Conservation (phyloP, 2,113 vertebrate genomes). For the Labeo catla region DNA sequence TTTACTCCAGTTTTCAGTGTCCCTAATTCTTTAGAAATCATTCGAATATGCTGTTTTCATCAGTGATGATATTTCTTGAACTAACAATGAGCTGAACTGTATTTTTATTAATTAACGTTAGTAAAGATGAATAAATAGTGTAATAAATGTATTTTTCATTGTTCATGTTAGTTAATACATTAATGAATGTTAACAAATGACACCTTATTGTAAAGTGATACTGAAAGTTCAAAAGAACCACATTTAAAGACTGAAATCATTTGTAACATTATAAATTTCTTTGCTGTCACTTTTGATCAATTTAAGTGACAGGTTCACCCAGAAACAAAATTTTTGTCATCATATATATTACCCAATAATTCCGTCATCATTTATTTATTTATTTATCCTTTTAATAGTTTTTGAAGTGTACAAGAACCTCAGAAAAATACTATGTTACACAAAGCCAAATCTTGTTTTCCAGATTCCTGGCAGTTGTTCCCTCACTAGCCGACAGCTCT, state of each 20-base stretch:
- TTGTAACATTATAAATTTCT: neutral
- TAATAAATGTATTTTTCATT: too few species aligned
- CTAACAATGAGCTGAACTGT: too few species aligned
- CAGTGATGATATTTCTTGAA: too few species aligned
- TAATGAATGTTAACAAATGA: too few species aligned
- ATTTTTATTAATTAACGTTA: too few species aligned
- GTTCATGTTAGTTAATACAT: too few species aligned
- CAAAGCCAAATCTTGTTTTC: conserved; percentile 21
- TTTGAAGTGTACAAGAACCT: neutral
- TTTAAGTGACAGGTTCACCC: neutral
- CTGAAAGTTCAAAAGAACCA: neutral
- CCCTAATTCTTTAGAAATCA: neutral
- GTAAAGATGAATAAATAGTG: too few species aligned
- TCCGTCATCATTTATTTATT: too few species aligned
- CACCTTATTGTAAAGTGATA: too few species aligned
- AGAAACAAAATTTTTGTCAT: neutral
- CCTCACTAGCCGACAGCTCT: conserved; percentile 95
- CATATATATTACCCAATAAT: too few species aligned
- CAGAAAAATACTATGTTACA: neutral
- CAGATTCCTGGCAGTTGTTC: conserved; percentile 97
- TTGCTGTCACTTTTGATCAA: neutral
- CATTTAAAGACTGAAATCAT: neutral
- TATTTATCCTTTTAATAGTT: too few species aligned
- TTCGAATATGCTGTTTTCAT: neutral
- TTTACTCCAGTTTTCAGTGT: neutral